A percentile compares a stretch with the other conserved stretches of the same genome.
phyloP scores from a whole-genome alignment of 2,797 vertebrate species.

The Hippopotamyrus pictus region DNA sequence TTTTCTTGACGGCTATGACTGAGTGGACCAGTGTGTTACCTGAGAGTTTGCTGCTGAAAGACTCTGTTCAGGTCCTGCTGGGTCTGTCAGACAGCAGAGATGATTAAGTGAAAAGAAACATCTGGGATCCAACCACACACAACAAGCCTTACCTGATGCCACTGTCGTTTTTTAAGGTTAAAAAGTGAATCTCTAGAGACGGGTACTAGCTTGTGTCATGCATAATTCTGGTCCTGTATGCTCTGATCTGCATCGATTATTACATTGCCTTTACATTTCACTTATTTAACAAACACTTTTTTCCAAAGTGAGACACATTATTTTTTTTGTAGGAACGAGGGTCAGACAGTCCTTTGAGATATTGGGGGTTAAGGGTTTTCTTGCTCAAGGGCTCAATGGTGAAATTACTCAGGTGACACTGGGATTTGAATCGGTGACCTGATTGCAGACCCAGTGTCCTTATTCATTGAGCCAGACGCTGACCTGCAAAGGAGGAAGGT shows the following conservation, averaged over 20 bases:
- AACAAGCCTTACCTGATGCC: neutral
- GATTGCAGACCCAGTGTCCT: neutral
- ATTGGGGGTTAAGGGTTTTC: neutral
- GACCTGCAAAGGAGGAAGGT: neutral
- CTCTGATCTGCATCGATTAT: neutral
- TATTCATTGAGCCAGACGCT: neutral
- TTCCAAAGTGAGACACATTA: neutral
- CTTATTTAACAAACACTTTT: neutral
- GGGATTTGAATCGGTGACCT: neutral
- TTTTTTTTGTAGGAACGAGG: neutral
- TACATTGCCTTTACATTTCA: neutral
- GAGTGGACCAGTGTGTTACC: neutral
- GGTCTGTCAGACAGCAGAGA: neutral
- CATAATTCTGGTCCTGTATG: neutral
- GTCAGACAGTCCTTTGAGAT: neutral
- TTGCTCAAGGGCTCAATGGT: neutral
- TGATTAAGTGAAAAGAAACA: neutral
- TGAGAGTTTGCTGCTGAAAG: neutral
- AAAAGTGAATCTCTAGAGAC: neutral
- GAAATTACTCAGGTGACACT: neutral
- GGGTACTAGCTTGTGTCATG: neutral
- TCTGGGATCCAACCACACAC: neutral
- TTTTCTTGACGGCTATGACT: neutral
- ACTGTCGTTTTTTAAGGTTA: neutral
- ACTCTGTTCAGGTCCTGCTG: neutral